A percentile compares a stretch with the other conserved stretches of the same genome.
These are phyloP conservation scores for Hemicordylus capensis DNA, from an alignment of 2,113 vertebrate species.

Conservation along the genomic window DNA sequence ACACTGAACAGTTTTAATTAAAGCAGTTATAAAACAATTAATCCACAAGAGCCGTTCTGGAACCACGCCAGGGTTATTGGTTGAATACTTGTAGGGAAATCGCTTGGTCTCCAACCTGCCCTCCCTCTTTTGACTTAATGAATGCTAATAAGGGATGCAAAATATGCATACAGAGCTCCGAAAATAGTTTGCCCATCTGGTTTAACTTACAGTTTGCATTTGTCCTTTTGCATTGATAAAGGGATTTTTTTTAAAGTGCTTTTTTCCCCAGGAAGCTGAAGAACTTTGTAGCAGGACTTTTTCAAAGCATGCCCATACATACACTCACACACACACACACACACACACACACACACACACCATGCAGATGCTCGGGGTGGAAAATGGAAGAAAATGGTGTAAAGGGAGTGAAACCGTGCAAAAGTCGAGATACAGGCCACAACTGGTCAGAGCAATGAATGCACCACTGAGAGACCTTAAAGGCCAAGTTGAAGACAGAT, in stretches of 20 bases:
- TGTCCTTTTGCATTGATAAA: conserved; percentile 79
- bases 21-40: conserved; percentile 87
- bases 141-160: conserved; percentile 84
- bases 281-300: conserved; percentile 64
- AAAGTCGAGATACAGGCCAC: no score
- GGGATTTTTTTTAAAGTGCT: conserved; percentile 76
- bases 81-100: conserved; percentile 81
- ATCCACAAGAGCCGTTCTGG: conserved; percentile 80
- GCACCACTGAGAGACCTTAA: no score
- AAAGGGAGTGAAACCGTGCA: not conserved
- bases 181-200: conserved; percentile 82
- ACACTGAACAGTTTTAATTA: conserved; percentile 86
- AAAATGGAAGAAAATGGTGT: not conserved
- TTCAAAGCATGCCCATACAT: conserved; percentile 60
- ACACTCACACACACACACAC: no score
- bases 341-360: no score
- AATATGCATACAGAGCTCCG: conserved; percentile 78
- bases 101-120: conserved; percentile 73
- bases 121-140: conserved; percentile 78
- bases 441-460: no score
- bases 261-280: conserved; percentile 67
- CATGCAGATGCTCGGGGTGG: not conserved
- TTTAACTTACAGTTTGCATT: conserved; percentile 78
- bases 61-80: conserved; percentile 80
- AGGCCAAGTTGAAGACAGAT: no score